Evolutionary conservation across 2,797 vertebrate species (phyloP).

Genomic region (Discoglossus pictus): DNA sequence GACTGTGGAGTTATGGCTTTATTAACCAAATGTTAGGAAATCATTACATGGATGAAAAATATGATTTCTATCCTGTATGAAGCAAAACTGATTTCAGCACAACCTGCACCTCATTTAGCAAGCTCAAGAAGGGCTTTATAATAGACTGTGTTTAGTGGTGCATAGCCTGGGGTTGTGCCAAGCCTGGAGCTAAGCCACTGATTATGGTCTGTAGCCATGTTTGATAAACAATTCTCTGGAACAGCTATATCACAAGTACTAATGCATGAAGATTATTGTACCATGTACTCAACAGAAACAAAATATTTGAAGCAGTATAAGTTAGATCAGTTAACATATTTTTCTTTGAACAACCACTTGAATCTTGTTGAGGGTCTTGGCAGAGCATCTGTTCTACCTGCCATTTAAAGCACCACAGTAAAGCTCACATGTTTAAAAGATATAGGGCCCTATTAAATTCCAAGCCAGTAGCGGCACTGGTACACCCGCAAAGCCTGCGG

Average conservation of each 20-base stretch:
- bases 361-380: no score
- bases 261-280: conserved; percentile 25
- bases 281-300: conserved; percentile 8
- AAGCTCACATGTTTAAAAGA: no score
- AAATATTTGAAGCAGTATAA: conserved; percentile 6
- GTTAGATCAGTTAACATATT: no score
- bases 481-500: no score
- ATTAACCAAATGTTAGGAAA: conserved; percentile 1
- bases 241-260: conserved; percentile 24
- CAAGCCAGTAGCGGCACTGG: no score
- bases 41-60: not conserved
- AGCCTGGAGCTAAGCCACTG: conserved; percentile 8
- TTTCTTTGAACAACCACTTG: no score
- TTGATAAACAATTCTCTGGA: conserved; percentile 36
- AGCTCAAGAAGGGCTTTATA: conserved; percentile 12
- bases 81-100: conserved; percentile 6
- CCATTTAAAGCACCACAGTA: no score
- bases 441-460: no score
- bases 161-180: conserved; percentile 23
- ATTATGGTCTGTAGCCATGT: conserved; percentile 25
- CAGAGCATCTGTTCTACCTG: no score
- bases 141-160: conserved; percentile 15
- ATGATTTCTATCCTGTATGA: not conserved
- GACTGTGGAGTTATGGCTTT: not conserved
- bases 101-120: conserved; percentile 5